phyloP scores from a whole-genome alignment of 2,113 vertebrate genomes.

The Trichechus manatus region DNA sequence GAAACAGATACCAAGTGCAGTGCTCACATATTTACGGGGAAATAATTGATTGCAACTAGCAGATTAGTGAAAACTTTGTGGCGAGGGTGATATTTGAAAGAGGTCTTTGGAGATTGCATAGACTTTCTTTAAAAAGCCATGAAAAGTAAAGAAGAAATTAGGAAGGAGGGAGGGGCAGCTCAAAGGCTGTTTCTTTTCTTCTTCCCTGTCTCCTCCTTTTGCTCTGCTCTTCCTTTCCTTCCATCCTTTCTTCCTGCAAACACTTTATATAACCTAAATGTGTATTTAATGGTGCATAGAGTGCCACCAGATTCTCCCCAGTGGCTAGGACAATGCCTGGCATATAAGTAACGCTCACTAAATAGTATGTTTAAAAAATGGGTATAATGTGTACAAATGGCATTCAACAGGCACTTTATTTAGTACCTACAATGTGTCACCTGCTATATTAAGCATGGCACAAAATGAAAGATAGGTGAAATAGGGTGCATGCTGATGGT shows the following conservation, averaged over 20 bases:
- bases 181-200: background rate
- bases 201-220: background rate
- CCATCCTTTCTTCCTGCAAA: background rate
- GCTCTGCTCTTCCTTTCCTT: too few relatives aligned
- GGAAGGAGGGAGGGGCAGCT: background rate
- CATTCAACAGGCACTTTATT: background rate
- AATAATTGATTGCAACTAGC: background rate
- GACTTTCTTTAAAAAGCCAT: background rate
- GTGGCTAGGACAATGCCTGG: background rate
- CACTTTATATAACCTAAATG: background rate
- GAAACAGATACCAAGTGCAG: background rate
- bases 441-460: background rate
- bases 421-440: background rate
- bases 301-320: background rate
- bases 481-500: background rate
- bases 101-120: background rate
- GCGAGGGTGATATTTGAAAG: constrained; percentile 4
- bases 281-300: background rate
- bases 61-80: background rate
- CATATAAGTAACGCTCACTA: background rate
- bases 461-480: background rate
- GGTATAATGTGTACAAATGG: background rate
- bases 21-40: background rate
- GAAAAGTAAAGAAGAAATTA: background rate
- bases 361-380: background rate